Evolutionary conservation across 2,113 vertebrate species (phyloP).

Genomic region (Chionodraco myersi): DNA sequence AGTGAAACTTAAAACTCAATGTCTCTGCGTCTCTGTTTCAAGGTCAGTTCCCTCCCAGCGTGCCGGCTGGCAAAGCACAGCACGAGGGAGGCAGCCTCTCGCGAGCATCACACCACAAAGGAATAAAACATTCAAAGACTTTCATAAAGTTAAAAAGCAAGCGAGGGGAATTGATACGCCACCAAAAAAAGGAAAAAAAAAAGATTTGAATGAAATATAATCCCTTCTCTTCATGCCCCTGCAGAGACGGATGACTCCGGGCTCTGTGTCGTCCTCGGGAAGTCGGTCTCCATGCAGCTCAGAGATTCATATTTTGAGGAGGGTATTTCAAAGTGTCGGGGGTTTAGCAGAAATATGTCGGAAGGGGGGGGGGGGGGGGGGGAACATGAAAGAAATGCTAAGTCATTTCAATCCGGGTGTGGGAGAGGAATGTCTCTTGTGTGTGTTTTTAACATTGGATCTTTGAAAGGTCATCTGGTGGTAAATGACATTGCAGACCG

Average conservation of each 20-base stretch:
- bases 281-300: conserved; percentile 58
- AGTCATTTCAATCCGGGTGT: conserved; percentile 40
- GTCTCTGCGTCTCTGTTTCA: conserved; percentile 28
- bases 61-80: conserved; percentile 38
- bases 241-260: conserved; percentile 61
- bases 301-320: conserved; percentile 74
- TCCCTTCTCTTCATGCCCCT: conserved; percentile 74
- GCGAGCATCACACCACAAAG: conserved; percentile 68
- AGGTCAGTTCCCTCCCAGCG: conserved; percentile 62
- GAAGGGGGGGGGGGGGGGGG: not conserved
- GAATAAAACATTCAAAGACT: conserved; percentile 73
- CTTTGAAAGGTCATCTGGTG: conserved; percentile 53
- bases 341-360: conserved; percentile 48
- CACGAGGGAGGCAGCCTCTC: conserved; percentile 52
- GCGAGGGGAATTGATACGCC: conserved; percentile 53
- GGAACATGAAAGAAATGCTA: conserved; percentile 63
- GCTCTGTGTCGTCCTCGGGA: conserved; percentile 54
- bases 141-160: conserved; percentile 68
- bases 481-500: conserved; percentile 8
- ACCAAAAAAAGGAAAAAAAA: conserved; percentile 24
- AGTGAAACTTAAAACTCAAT: conserved; percentile 32
- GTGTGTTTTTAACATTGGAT: conserved; percentile 23
- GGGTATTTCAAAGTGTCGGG: conserved; percentile 68
- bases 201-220: conserved; percentile 70
- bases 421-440: conserved; percentile 24